Evolutionary conservation across 1,140 invertebrate species (phyloP).

Genomic region (Plodia interpunctella): DNA sequence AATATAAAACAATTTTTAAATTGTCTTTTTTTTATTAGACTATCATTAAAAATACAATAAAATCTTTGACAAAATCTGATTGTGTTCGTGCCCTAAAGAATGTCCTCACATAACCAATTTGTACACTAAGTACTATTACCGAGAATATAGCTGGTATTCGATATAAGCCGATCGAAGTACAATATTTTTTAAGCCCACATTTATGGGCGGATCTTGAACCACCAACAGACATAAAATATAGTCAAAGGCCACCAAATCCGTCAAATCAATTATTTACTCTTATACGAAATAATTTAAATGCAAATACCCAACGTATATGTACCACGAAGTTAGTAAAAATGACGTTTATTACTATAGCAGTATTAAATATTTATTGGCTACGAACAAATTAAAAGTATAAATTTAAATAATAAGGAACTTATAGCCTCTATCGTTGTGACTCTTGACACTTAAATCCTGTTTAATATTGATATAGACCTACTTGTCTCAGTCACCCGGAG

Average conservation of each 20-base stretch:
- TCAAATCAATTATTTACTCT: constrained; percentile 25
- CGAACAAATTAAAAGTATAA: constrained; percentile 57
- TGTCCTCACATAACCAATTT: too few species aligned
- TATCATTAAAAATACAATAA: too few species aligned
- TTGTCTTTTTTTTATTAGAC: too few species aligned
- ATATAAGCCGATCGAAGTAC: too few species aligned
- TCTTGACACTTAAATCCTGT: constrained; percentile 45
- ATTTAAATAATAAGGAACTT: constrained; percentile 48
- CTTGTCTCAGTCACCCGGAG: constrained; percentile 32
- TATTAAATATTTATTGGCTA: constrained; percentile 56
- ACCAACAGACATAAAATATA: neutral
- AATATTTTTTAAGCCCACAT: too few species aligned
- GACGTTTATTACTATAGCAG: constrained; percentile 45
- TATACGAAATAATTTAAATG: constrained; percentile 25
- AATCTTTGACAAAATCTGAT: too few species aligned
- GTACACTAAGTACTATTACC: too few species aligned
- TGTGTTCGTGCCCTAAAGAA: too few species aligned
- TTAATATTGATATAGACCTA: constrained; percentile 28
- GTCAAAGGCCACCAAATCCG: constrained; percentile 13
- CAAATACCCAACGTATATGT: constrained; percentile 33
- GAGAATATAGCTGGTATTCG: too few species aligned
- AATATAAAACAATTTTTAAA: too few species aligned
- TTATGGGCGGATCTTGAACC: neutral
- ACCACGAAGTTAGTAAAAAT: constrained; percentile 36
- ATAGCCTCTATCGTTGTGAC: constrained; percentile 37